Evolutionary conservation across 1,140 invertebrate genomes (phyloP).

Genomic region (Andrena cerasifolii): DNA sequence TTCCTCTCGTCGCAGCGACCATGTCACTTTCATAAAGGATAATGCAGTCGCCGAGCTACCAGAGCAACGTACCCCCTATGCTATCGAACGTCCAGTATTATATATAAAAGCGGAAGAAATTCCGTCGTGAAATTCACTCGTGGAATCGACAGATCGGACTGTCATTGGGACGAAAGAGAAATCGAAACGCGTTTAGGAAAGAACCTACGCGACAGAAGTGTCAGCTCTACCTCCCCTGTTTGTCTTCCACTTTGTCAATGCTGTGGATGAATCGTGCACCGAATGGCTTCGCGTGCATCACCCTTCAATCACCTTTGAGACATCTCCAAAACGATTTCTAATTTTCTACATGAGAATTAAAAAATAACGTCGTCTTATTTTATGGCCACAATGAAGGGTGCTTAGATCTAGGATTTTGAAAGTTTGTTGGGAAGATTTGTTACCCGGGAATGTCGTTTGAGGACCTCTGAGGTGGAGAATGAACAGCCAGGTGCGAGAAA

Average conservation of each 20-base stretch:
- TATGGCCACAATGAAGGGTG: too few species aligned
- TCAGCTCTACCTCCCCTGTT: too few species aligned
- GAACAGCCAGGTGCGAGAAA: conserved; percentile 7
- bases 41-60: neutral
- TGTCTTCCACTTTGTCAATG: too few species aligned
- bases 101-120: neutral
- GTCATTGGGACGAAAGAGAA: neutral
- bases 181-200: neutral
- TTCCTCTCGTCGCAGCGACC: neutral
- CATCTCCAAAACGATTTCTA: too few species aligned
- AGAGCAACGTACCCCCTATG: neutral
- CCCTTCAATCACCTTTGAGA: too few species aligned
- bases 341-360: too few species aligned
- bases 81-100: neutral
- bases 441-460: neutral
- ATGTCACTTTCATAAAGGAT: neutral
- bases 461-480: neutral
- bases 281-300: too few species aligned
- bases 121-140: neutral
- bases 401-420: too few species aligned
- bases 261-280: too few species aligned
- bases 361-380: too few species aligned
- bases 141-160: neutral
- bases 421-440: neutral
- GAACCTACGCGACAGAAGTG: neutral